Conservation (phyloP, 2,113 vertebrate genomes). For the Picathartes gymnocephalus region DNA sequence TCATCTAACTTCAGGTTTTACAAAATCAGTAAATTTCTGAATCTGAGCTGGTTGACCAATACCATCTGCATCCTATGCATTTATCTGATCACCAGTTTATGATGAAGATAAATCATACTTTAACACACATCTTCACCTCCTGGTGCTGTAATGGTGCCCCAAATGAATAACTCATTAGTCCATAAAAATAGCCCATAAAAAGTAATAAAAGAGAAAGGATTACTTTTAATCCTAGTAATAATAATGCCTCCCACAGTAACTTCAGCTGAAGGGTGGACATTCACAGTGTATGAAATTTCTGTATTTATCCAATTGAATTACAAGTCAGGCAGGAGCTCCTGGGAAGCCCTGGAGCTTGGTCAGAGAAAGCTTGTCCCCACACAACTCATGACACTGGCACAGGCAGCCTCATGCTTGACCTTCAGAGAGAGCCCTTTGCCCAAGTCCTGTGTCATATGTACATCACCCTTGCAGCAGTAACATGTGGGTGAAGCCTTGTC, state of each 20-base stretch:
- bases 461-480: not conserved
- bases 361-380: not conserved
- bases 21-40: not conserved
- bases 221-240: not conserved
- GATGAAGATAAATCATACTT: not conserved
- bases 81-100: not conserved
- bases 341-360: not conserved
- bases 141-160: not conserved
- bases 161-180: not conserved
- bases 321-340: not conserved
- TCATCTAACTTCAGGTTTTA: not conserved
- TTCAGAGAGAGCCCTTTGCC: not conserved
- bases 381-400: fast-evolving
- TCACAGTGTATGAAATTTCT: not conserved
- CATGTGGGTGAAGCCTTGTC: not conserved
- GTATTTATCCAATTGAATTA: not conserved
- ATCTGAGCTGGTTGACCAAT: not conserved
- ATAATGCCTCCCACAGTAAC: not conserved
- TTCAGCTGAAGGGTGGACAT: not conserved
- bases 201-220: not conserved
- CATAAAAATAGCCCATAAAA: not conserved
- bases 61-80: not conserved
- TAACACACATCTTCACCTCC: not conserved
- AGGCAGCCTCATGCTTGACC: fast-evolving
- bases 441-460: not conserved